Evolutionary conservation across 2,888 invertebrate genomes (phyloP).

Genomic region (Sicus ferrugineus): DNA sequence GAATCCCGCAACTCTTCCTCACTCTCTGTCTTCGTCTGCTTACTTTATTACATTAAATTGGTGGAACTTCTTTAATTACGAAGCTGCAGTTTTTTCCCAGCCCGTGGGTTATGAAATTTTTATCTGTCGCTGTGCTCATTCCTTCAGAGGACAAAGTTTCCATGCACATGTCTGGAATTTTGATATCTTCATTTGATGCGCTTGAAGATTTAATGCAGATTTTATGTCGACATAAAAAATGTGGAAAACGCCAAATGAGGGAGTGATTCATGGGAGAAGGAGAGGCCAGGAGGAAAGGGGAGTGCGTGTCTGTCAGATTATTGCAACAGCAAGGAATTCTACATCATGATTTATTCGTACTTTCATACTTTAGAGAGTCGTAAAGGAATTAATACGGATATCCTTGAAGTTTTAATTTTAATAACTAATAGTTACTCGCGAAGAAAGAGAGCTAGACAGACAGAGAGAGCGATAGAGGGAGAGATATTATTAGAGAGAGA

Average conservation of each 20-base stretch:
- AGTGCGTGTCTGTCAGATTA: too few relatives aligned
- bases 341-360: too few relatives aligned
- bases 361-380: too few relatives aligned
- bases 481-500: too few relatives aligned
- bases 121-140: slow-evolving; percentile 16
- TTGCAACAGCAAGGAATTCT: too few relatives aligned
- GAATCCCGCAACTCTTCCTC: too few relatives aligned
- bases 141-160: slow-evolving; percentile 11
- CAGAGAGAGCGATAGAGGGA: too few relatives aligned
- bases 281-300: background rate
- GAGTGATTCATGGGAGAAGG: background rate
- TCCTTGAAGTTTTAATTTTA: background rate
- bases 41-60: too few relatives aligned
- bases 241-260: background rate
- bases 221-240: background rate
- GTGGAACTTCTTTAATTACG: background rate
- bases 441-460: too few relatives aligned
- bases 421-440: background rate
- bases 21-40: too few relatives aligned
- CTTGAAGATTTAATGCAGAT: background rate
- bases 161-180: slow-evolving; percentile 20
- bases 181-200: slow-evolving; percentile 11
- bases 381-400: background rate
- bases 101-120: background rate
- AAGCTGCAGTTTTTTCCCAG: background rate